Evolutionary conservation across 2,113 vertebrate species (phyloP).

Genomic region (Dicentrarchus labrax): DNA sequence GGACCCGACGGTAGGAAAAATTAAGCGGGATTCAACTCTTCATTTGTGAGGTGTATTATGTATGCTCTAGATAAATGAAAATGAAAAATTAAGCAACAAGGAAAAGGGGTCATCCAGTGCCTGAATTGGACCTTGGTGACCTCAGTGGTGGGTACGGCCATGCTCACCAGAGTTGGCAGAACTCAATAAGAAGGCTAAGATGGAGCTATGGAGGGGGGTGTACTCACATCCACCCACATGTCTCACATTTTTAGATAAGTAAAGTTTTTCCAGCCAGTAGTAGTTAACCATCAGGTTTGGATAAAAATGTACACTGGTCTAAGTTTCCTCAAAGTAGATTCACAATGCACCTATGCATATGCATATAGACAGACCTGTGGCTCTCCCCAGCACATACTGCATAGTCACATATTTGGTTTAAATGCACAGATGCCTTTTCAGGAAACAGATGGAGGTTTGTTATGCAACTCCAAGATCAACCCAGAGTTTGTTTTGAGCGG

Average conservation of each 20-base stretch:
- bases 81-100: no score
- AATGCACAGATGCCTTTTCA: slow-evolving; percentile 60
- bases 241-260: background rate
- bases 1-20: no score
- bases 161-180: no score
- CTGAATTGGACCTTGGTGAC: no score
- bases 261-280: background rate
- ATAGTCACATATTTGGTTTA: slow-evolving; percentile 29
- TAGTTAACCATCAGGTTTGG: background rate
- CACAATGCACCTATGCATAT: slow-evolving; percentile 1
- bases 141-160: no score
- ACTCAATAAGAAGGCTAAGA: background rate
- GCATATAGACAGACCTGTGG: slow-evolving; percentile 25
- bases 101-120: no score
- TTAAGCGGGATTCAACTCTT: no score
- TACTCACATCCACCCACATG: background rate
- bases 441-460: slow-evolving; percentile 61
- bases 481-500: slow-evolving; percentile 60
- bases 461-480: slow-evolving; percentile 34
- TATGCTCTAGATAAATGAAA: no score
- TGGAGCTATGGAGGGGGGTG: no score
- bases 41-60: no score
- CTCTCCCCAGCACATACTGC: background rate
- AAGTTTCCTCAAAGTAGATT: slow-evolving; percentile 15
- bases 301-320: slow-evolving; percentile 9